A percentile compares a stretch with the other conserved stretches of the same genome.
Conservation (phyloP, 2,113 vertebrate species). For the Sapajus apella region DNA sequence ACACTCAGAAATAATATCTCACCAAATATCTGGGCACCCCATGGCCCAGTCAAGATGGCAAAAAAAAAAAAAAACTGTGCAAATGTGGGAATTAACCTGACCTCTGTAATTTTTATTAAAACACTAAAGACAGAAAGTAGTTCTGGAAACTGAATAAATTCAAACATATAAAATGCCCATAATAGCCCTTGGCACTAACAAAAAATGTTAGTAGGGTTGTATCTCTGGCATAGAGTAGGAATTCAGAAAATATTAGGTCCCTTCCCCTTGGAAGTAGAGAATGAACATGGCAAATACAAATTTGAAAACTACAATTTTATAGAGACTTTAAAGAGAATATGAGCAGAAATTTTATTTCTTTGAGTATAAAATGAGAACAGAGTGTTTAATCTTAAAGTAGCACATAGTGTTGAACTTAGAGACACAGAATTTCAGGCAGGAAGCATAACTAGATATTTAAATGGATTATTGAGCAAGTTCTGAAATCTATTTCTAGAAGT, state of each 20-base stretch:
- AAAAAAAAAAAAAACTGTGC: neutral
- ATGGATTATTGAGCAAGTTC: neutral
- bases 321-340: slow-evolving; percentile 32
- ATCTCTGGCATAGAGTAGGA: neutral
- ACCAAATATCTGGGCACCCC: neutral
- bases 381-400: neutral
- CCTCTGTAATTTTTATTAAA: neutral
- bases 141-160: neutral
- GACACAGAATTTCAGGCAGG: neutral
- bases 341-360: slow-evolving; percentile 14
- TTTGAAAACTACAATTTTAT: neutral
- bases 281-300: neutral
- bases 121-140: neutral
- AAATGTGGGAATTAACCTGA: neutral
- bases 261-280: neutral
- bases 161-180: neutral
- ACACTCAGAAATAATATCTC: neutral
- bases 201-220: neutral
- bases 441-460: neutral
- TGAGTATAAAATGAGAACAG: neutral
- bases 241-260: neutral
- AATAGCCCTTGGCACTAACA: neutral
- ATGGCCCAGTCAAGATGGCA: neutral
- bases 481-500: neutral
- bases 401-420: neutral